Percentiles rank a stretch among this genome's conserved stretches.
Evolutionary conservation across 2,888 invertebrate species (phyloP).

Genomic region (Clistopyga incitator): DNA sequence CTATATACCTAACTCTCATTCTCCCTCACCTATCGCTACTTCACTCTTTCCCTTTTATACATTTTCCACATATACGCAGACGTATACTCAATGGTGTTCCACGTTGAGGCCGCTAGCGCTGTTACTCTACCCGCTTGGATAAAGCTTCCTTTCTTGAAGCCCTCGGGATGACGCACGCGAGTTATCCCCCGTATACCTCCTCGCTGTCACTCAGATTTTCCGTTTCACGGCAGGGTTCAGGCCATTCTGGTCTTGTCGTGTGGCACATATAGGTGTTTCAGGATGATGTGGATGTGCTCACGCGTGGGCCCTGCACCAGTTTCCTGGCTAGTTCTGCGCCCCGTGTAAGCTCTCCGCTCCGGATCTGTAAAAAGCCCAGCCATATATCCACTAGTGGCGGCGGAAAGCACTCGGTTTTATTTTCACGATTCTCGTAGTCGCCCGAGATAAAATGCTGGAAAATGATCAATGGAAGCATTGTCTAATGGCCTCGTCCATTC

Average conservation of each 20-base stretch:
- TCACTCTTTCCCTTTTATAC: slow-evolving; percentile 22
- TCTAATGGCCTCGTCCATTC: neutral
- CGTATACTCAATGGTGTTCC: slow-evolving; percentile 18
- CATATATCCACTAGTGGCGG: neutral
- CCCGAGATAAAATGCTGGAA: slow-evolving; percentile 2
- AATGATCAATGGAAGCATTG: neutral
- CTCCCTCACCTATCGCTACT: slow-evolving; percentile 6
- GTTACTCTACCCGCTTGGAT: slow-evolving; percentile 17
- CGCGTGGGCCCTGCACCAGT: neutral
- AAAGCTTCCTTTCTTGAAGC: slow-evolving; percentile 37
- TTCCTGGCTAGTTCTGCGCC: neutral
- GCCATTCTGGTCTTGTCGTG: neutral
- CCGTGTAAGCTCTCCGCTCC: neutral
- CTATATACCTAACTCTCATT: slow-evolving; percentile 9
- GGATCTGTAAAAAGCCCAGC: neutral
- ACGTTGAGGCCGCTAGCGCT: slow-evolving; percentile 7
- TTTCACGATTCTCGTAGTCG: neutral
- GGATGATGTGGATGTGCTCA: neutral
- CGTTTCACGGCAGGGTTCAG: slow-evolving; percentile 4
- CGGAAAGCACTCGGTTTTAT: neutral
- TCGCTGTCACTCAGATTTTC: slow-evolving; percentile 19
- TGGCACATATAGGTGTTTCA: neutral
- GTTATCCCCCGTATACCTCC: slow-evolving; percentile 16
- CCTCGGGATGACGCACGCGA: slow-evolving; percentile 43
- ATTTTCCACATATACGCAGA: neutral